Base-by-base conservation (phyloP, 2,888 invertebrate genomes). In the Thera obeliscata region DNA sequence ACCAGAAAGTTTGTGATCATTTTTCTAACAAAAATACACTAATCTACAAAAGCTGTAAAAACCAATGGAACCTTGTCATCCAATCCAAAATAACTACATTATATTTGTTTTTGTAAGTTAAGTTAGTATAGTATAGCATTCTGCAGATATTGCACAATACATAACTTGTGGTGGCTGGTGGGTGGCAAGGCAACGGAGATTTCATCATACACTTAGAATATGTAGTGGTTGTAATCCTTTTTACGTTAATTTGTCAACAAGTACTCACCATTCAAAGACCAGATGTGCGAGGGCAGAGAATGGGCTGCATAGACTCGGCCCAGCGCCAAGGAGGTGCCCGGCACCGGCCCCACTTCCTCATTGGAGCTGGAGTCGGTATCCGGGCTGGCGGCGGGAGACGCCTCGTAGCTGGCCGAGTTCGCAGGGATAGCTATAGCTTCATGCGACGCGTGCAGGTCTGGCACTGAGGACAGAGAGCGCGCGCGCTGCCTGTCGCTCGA, bases 271-370 rank as follows among this genome's bases (percentile, higher is more conserved):
- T 98, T 97, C 81, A 98, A 94, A 78, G 98, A 97, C 97, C 97
- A 98, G 94, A 98, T 97, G 92, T 98, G 98, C 78, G 97, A 97
- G 85, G 98, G 98, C 93, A 98, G 94, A 80, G 97, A 98, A 89
- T 98, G 97, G 80, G 98, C 97, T 70, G 97, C 96, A 84, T 97
- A 97, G 48, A 97, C 97, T 74, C 97, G 94, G 69, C 97, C 96
- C 61, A 96, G 94, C 66, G 96, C 95, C 74, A 96, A 91, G 7
- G 93, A 89, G 1, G 91, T 87, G 55, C 89, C 90, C 0, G 93
- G 79, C 22, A 78, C 85, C 0, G 91, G 87, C 0, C 85, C 90
- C 1, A 95, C 94, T 78, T 96, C 96, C 80, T 96, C 96, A 59
- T 96, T 95, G 73, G 94, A 95, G 83, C 95, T 96, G 84, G 94